Evolutionary conservation across 2,888 invertebrate genomes (phyloP).

Genomic region (Siphonodentalium dalli): DNA sequence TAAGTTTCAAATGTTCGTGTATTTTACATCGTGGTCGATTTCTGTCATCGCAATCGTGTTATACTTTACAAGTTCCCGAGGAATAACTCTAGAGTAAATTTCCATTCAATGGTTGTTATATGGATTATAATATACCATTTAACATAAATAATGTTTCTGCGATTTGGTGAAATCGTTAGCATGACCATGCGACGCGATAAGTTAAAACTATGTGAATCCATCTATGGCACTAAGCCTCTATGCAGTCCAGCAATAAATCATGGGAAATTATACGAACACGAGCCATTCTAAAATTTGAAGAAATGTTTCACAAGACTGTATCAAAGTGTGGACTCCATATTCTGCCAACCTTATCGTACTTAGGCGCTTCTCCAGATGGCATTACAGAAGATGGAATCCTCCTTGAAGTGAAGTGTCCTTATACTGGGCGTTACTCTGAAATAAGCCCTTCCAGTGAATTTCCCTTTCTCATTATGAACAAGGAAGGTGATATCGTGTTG

Average conservation of each 20-base stretch:
- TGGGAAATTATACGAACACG: conserved; percentile 25
- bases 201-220: conserved; percentile 13
- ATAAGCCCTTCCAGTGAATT: conserved; percentile 17
- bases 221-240: conserved; percentile 1
- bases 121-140: too few species aligned
- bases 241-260: conserved; percentile 11
- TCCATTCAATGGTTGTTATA: too few species aligned
- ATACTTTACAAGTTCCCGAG: too few species aligned
- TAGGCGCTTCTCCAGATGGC: conserved; percentile 29
- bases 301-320: neutral
- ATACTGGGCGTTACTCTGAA: conserved; percentile 11
- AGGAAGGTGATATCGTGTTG: conserved; percentile 7
- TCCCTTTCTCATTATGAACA: conserved; percentile 8
- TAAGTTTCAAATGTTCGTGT: too few species aligned
- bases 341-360: conserved; percentile 10
- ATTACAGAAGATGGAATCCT: conserved; percentile 16
- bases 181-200: conserved; percentile 11
- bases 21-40: too few species aligned
- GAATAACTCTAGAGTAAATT: too few species aligned
- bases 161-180: conserved; percentile 26
- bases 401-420: conserved; percentile 31
- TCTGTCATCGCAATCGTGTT: too few species aligned
- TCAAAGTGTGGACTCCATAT: conserved; percentile 23
- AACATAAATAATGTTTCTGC: too few species aligned
- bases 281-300: conserved; percentile 18